A percentile compares a stretch with the other conserved stretches of the same genome.
Conservation (phyloP, 2,113 vertebrate genomes). For the Synchiropus splendidus region DNA sequence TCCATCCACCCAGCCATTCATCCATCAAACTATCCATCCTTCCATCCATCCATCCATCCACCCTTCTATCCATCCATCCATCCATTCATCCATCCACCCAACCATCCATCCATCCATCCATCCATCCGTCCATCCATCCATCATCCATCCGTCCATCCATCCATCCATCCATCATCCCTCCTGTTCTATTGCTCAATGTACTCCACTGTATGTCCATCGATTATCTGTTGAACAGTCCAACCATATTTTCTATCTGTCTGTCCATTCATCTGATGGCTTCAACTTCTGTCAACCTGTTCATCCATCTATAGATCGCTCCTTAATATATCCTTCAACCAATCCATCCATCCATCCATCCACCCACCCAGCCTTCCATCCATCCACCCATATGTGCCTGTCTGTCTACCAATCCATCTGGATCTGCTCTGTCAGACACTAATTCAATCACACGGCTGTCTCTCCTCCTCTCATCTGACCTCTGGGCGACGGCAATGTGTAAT, state of each 20-base stretch:
- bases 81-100: too few species aligned
- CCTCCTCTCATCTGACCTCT: slow-evolving; percentile 34
- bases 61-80: too few species aligned
- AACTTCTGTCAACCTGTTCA: slow-evolving; percentile 18
- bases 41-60: too few species aligned
- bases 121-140: too few species aligned
- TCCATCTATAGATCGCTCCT: slow-evolving; percentile 22
- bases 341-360: slow-evolving; percentile 5
- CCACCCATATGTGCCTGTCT: slow-evolving; percentile 3
- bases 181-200: too few species aligned
- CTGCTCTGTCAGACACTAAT: slow-evolving; percentile 39
- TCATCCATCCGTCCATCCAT: too few species aligned
- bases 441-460: slow-evolving; percentile 48
- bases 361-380: slow-evolving; percentile 5
- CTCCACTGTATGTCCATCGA: too few species aligned
- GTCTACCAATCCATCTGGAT: slow-evolving; percentile 12
- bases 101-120: too few species aligned
- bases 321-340: too few species aligned
- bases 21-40: not conserved
- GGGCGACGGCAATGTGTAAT: slow-evolving; percentile 50
- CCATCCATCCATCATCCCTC: too few species aligned
- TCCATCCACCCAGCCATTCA: slow-evolving; percentile 5
- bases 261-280: slow-evolving; percentile 16
- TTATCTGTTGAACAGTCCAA: too few species aligned
- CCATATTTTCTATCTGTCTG: slow-evolving; percentile 9